Evolutionary conservation across 2,113 vertebrate species (phyloP).

Genomic region (Oostethus manadensis): DNA sequence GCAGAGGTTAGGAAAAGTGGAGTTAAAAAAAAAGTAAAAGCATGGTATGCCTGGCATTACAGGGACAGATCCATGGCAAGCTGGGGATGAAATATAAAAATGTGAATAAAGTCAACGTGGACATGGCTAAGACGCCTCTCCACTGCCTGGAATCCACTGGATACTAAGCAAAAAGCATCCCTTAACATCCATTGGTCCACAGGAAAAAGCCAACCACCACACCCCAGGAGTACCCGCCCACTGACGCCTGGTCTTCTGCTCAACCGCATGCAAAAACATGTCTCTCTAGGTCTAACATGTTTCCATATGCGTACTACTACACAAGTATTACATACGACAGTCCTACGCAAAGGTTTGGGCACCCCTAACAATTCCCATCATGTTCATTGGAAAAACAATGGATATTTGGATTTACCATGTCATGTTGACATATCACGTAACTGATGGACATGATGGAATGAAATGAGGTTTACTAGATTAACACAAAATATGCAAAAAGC

Average conservation of each 20-base stretch:
- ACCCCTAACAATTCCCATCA: too few species aligned
- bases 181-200: slow-evolving; percentile 48
- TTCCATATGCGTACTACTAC: too few species aligned
- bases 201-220: slow-evolving; percentile 52
- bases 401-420: too few species aligned
- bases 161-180: slow-evolving; percentile 38
- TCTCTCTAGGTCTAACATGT: neutral
- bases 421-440: too few species aligned
- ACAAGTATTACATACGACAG: too few species aligned
- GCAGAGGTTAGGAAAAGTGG: neutral
- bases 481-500: too few species aligned
- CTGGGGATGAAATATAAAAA: too few species aligned
- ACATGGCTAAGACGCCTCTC: slow-evolving; percentile 19
- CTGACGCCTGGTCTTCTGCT: slow-evolving; percentile 36
- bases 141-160: slow-evolving; percentile 35
- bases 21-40: slow-evolving; percentile 13
- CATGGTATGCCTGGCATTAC: neutral
- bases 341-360: too few species aligned
- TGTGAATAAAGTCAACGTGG: neutral
- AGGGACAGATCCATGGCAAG: too few species aligned
- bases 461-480: too few species aligned
- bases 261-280: slow-evolving; percentile 9
- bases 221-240: slow-evolving; percentile 24
- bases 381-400: too few species aligned
- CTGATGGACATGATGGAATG: too few species aligned